A percentile compares a stretch with the other conserved stretches of the same genome.
phyloP scores from a whole-genome alignment of 2,113 vertebrate genomes.

The Labeo catla region DNA sequence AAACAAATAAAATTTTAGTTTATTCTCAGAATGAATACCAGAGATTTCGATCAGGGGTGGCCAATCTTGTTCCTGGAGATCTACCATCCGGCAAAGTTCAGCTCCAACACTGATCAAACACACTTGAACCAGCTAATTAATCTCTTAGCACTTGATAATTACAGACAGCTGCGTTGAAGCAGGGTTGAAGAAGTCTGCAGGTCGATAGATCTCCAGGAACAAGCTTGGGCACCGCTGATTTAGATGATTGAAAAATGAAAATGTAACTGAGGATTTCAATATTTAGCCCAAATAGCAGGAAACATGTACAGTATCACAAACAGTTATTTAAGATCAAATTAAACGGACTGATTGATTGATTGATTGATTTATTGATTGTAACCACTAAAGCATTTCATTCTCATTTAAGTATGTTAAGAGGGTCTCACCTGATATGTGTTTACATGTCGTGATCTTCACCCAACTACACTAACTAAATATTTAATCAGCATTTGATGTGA shows the following conservation, averaged over 20 bases:
- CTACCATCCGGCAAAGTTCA: too few relatives aligned
- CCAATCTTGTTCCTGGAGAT: too few relatives aligned
- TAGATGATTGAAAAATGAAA: neutral
- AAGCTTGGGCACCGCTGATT: neutral
- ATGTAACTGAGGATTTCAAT: neutral
- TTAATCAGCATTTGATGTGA: neutral
- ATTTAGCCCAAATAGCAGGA: neutral
- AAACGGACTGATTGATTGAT: too few relatives aligned
- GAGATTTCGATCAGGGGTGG: neutral
- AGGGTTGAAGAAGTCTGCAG: too few relatives aligned
- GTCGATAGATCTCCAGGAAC: too few relatives aligned
- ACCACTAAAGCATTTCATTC: neutral
- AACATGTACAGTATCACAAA: too few relatives aligned
- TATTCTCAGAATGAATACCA: neutral
- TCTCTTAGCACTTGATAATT: too few relatives aligned
- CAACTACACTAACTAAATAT: neutral
- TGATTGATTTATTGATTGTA: too few relatives aligned
- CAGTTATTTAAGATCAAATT: neutral
- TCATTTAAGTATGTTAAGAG: neutral
- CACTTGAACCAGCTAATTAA: too few relatives aligned
- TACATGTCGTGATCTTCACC: neutral
- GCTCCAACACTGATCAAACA: too few relatives aligned
- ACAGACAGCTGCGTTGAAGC: too few relatives aligned
- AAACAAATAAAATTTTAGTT: neutral
- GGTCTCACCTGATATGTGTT: neutral